A percentile compares a stretch with the other conserved stretches of the same genome.
phyloP scores from a whole-genome alignment of 1,140 invertebrate genomes.

The Eupeodes corollae region DNA sequence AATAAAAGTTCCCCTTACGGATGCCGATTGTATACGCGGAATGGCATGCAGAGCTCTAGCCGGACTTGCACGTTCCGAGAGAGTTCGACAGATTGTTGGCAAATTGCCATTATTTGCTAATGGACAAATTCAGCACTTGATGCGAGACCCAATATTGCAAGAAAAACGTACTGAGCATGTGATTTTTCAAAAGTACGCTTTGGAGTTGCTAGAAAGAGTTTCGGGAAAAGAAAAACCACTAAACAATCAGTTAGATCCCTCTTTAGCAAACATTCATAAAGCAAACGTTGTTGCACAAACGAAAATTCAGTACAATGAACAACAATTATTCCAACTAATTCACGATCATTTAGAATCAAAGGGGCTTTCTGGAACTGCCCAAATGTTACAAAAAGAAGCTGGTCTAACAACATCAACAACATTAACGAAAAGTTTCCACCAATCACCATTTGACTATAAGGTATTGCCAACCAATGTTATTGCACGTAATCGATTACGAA shows the following conservation, averaged over 20 bases:
- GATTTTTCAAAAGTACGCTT: conserved; percentile 88
- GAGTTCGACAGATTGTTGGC: conserved; percentile 87
- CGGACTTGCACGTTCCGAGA: conserved; percentile 82
- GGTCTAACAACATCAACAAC: conserved; percentile 41
- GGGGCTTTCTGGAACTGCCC: conserved; percentile 62
- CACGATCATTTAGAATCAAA: conserved; percentile 73
- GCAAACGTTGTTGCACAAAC: conserved; percentile 94
- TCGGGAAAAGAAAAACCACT: conserved; percentile 81
- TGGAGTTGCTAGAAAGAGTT: conserved; percentile 81
- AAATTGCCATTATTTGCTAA: conserved; percentile 91
- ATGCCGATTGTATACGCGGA: conserved; percentile 87
- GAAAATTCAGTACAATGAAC: conserved; percentile 84
- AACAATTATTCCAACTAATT: conserved; percentile 85
- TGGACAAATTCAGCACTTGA: conserved; percentile 82
- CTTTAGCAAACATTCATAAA: conserved; percentile 75
- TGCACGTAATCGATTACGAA: conserved; percentile 22
- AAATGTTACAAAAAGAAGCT: conserved; percentile 64
- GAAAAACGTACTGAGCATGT: conserved; percentile 93
- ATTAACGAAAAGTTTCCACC: conserved; percentile 22
- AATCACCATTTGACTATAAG: conserved; percentile 46
- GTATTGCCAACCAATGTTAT: conserved; percentile 13
- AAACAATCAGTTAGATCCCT: conserved; percentile 68
- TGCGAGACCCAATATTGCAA: conserved; percentile 92
- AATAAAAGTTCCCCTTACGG: conserved; percentile 88
- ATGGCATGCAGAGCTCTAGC: conserved; percentile 84